phyloP scores from a whole-genome alignment of 2,888 invertebrate genomes.

The Diarsia dahlii region DNA sequence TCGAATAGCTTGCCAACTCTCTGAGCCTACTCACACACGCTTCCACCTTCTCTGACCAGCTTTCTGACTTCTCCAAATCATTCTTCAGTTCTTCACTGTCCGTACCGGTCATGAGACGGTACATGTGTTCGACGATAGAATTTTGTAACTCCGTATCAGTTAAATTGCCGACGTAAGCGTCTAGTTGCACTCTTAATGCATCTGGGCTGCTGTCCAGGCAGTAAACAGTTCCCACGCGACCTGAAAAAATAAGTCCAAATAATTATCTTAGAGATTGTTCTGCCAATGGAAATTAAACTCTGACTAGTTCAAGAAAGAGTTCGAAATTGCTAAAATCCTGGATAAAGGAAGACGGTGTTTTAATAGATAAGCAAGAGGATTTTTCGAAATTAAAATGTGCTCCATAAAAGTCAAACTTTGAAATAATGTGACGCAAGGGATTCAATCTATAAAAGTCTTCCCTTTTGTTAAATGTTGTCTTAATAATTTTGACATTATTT shows the following conservation, averaged over 20 bases:
- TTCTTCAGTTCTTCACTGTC: conserved; percentile 53
- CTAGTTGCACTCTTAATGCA: conserved; percentile 69
- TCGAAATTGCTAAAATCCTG: neutral
- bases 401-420: conserved; percentile 58
- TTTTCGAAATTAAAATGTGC: conserved; percentile 55
- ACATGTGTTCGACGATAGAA: conserved; percentile 69
- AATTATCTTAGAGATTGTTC: conserved; percentile 20
- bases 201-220: conserved; percentile 80
- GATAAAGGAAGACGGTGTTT: conserved; percentile 33
- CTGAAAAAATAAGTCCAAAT: conserved; percentile 62
- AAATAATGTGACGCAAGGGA: conserved; percentile 58
- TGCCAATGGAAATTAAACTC: conserved; percentile 27
- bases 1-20: conserved; percentile 64
- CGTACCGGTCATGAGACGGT: conserved; percentile 66
- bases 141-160: conserved; percentile 70
- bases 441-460: conserved; percentile 43
- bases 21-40: conserved; percentile 63
- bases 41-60: conserved; percentile 70
- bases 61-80: conserved; percentile 59
- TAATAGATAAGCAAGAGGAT: conserved; percentile 47
- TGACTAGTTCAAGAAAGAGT: neutral
- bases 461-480: conserved; percentile 38
- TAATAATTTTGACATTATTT: conserved; percentile 35
- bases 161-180: conserved; percentile 53
- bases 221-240: conserved; percentile 73